phyloP scores from a whole-genome alignment of 2,888 invertebrate species.

The Drosophila rellima region DNA sequence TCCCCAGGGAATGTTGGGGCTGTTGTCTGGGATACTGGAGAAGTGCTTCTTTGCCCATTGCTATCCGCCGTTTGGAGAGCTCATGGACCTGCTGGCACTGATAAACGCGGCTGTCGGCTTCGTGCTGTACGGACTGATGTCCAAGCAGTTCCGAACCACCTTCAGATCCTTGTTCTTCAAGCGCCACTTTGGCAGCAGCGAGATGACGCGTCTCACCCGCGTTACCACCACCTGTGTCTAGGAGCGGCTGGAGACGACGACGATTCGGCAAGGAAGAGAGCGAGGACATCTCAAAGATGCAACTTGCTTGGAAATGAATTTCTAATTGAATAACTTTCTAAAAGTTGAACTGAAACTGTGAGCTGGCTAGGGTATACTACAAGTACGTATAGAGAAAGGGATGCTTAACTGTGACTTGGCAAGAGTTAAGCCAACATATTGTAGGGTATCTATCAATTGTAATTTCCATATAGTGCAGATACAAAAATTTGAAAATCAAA shows the following conservation, averaged over 20 bases:
- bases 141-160: conserved; percentile 94
- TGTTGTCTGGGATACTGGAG: conserved; percentile 89
- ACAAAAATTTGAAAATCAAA: conserved; percentile 17
- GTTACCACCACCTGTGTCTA: conserved; percentile 85
- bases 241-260: conserved; percentile 8
- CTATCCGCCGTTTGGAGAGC: conserved; percentile 93
- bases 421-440: conserved; percentile 23
- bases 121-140: conserved; percentile 97
- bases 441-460: conserved; percentile 33
- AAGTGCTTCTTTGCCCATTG: conserved; percentile 92
- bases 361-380: conserved; percentile 35
- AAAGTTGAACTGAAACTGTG: conserved; percentile 58
- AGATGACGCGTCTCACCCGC: conserved; percentile 84
- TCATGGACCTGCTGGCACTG: conserved; percentile 96
- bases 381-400: conserved; percentile 8
- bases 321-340: conserved; percentile 42
- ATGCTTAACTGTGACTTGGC: conserved; percentile 19
- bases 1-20: conserved; percentile 92
- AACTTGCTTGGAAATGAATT: conserved; percentile 16
- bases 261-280: not conserved
- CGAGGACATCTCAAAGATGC: conserved; percentile 40
- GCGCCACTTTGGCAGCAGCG: conserved; percentile 87
- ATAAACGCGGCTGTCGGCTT: conserved; percentile 97
- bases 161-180: conserved; percentile 90
- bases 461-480: not conserved